phyloP scores from a whole-genome alignment of 2,797 vertebrate genomes.

The Sebastes matsubarae region DNA sequence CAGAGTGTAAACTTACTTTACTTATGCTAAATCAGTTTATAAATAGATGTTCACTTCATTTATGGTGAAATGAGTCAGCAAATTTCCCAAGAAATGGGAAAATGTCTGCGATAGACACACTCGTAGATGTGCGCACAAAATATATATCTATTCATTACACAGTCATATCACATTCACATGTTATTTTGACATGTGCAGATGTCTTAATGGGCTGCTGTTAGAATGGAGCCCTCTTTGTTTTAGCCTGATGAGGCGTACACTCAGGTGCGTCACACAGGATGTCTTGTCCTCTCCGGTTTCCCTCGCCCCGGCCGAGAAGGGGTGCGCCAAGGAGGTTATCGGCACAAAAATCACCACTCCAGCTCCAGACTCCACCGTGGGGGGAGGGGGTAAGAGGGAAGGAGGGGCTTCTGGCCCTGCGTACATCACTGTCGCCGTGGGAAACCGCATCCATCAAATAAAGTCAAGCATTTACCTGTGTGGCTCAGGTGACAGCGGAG shows the following conservation, averaged over 20 bases:
- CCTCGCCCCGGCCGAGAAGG: slow-evolving; percentile 10
- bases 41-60: not conserved
- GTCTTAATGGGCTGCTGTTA: slow-evolving; percentile 19
- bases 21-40: not conserved
- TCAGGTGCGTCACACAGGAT: slow-evolving; percentile 71
- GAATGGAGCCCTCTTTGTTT: slow-evolving; percentile 59
- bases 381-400: not conserved
- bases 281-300: slow-evolving; percentile 75
- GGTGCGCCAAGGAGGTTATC: slow-evolving; percentile 74
- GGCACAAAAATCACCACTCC: slow-evolving; percentile 74
- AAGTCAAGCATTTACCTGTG: slow-evolving; percentile 84
- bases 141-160: not conserved
- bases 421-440: slow-evolving; percentile 80
- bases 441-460: slow-evolving; percentile 85
- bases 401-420: slow-evolving; percentile 22
- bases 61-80: not conserved
- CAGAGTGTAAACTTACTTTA: not conserved
- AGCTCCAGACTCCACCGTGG: slow-evolving; percentile 46
- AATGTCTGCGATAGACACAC: not conserved
- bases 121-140: not conserved
- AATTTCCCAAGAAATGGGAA: not conserved
- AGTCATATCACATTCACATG: not conserved
- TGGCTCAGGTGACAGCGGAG: slow-evolving; percentile 84
- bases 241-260: slow-evolving; percentile 57
- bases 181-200: slow-evolving; percentile 17